Conservation (phyloP, 1,140 invertebrate genomes). For the Cepaea nemoralis region DNA sequence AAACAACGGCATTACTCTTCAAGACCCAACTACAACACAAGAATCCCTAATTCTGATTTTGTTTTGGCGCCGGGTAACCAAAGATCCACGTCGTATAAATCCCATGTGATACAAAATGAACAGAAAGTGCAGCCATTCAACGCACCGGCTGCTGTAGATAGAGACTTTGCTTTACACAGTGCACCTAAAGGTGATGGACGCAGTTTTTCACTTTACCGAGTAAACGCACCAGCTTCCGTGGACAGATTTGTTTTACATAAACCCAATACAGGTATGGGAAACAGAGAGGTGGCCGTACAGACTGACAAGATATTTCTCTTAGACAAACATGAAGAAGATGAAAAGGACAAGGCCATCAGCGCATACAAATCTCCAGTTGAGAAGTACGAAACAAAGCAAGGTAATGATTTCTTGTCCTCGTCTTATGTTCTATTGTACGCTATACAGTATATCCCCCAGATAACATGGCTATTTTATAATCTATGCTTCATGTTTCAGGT, state of each 20-base stretch:
- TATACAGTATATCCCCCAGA: no score
- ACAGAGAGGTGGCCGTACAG: neutral
- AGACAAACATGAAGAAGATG: neutral
- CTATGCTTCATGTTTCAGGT: no score
- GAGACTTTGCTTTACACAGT: constrained; percentile 1
- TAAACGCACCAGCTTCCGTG: neutral
- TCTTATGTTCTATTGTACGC: no score
- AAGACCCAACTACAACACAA: constrained; percentile 5
- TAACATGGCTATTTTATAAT: no score
- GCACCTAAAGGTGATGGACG: neutral
- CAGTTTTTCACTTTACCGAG: neutral
- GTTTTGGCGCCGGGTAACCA: neutral
- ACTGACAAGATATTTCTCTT: neutral
- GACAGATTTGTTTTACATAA: neutral
- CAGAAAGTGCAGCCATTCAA: neutral
- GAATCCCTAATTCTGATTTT: neutral
- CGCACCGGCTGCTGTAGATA: constrained; percentile 1
- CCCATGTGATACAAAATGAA: neutral
- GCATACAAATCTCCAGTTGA: constrained; percentile 13
- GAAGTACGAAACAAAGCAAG: constrained; percentile 21
- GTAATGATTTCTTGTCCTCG: neutral
- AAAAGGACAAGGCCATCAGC: neutral
- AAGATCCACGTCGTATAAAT: neutral
- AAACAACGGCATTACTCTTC: neutral
- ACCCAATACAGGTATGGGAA: neutral